phyloP scores from a whole-genome alignment of 2,797 vertebrate species.

The Perodicticus potto region DNA sequence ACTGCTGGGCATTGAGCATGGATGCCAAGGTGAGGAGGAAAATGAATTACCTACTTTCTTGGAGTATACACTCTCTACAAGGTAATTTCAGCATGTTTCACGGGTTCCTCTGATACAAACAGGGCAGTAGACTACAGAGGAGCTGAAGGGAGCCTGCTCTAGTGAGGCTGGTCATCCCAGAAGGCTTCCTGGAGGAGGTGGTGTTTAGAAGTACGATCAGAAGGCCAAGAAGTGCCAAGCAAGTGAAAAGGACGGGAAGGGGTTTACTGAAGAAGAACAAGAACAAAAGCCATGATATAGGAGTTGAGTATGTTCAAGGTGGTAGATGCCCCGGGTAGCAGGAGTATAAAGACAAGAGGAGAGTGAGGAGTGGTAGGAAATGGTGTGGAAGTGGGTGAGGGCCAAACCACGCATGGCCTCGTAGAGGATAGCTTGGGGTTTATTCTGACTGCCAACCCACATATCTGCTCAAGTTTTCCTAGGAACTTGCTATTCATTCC shows the following conservation, averaged over 20 bases:
- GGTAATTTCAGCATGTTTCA: neutral
- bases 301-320: neutral
- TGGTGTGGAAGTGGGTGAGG: neutral
- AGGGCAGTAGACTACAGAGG: neutral
- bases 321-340: neutral
- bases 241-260: neutral
- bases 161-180: neutral
- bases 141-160: neutral
- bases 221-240: neutral
- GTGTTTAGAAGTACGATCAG: neutral
- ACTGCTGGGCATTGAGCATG: neutral
- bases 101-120: neutral
- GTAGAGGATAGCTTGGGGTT: neutral
- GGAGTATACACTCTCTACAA: neutral
- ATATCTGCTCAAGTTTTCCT: neutral
- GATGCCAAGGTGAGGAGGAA: conserved; percentile 3
- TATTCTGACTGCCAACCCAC: neutral
- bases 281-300: neutral
- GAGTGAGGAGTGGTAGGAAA: neutral
- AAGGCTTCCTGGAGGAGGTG: neutral
- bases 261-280: neutral
- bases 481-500: neutral
- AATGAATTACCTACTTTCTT: neutral
- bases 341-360: neutral
- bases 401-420: rapidly evolving